Evolutionary conservation across 2,113 vertebrate species (phyloP), one percentile per base, ranked within the genome.

Genomic region (Rhinoptilus africanus): DNA sequence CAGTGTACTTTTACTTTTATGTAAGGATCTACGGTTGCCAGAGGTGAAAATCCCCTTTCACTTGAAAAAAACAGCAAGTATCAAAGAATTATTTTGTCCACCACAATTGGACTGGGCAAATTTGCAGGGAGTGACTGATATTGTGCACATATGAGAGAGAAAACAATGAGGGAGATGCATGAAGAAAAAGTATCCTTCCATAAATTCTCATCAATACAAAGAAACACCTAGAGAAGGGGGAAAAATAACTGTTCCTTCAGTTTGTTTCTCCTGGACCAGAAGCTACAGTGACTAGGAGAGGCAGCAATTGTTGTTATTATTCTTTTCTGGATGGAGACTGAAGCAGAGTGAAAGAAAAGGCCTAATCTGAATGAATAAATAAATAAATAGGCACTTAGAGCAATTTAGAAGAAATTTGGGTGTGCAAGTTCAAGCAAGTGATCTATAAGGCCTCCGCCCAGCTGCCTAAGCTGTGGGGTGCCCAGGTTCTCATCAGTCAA

Each of bases 361-460:
- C 39, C 48, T 95, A 82, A 96, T 88, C 51, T 92, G 53, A 89
- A 96, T 63, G 37, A 91, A 89, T 64, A 75, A 82, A 92, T 93
- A 92, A 96, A 96, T 94, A 94, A 96, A 93, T 88, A 85, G 45
- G 39, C 66, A 81, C 80, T 95, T 92, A 78, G 35, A 88, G 74
- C 39, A 94, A 95, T 94, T 96, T 93, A 76, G 43, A 59, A 79
- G 53, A 96, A 89, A 94, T 95, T 76, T 62, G 13, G 14, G 30
- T 37, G 27, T 89, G 77, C 92, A 96, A 89, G 93, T 94, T 95
- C 62, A 50, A 96, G 81, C 87, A 96, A 95, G 93, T 32, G 57
- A 89, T 91, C 69, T 48, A 24, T 85, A 76, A 79, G 60, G 79
- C 85, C 92, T 93, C 81, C 89, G 88, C 81, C 53, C 78, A 10